Percentiles rank a stretch among this genome's conserved stretches.
These are phyloP conservation scores for Branchipolynoe longqiensis DNA, from an alignment of 2,888 invertebrate genomes.

Conservation along the genomic window DNA sequence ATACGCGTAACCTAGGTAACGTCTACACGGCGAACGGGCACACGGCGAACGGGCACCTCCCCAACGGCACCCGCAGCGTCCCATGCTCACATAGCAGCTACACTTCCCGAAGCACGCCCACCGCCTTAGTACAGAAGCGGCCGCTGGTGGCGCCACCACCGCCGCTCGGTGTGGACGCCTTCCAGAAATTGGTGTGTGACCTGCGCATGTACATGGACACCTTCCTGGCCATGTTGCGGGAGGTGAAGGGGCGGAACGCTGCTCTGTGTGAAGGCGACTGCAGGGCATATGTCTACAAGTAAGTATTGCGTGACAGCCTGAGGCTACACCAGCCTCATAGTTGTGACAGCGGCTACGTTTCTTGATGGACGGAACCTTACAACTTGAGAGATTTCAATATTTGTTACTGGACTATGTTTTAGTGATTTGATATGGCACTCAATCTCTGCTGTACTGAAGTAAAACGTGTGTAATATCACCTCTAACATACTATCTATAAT, in stretches of 20 bases:
- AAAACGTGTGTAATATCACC: too few relatives aligned
- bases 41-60: background rate
- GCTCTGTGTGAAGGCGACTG: conserved; percentile 16
- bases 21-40: conserved; percentile 15
- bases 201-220: conserved; percentile 51
- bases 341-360: too few relatives aligned
- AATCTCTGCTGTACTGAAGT: too few relatives aligned
- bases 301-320: background rate
- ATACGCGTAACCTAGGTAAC: too few relatives aligned
- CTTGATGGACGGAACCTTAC: too few relatives aligned
- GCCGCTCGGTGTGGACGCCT: background rate
- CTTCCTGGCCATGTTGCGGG: conserved; percentile 43
- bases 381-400: too few relatives aligned
- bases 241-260: conserved; percentile 29
- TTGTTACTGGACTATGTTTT: too few relatives aligned
- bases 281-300: conserved; percentile 54
- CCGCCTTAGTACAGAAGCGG: background rate
- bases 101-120: background rate
- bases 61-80: background rate
- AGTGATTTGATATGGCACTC: too few relatives aligned
- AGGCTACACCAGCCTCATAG: too few relatives aligned
- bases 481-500: too few relatives aligned
- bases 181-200: background rate
- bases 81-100: background rate
- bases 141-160: background rate